phyloP scores from a whole-genome alignment of 2,113 vertebrate species.

The Mugil cephalus region DNA sequence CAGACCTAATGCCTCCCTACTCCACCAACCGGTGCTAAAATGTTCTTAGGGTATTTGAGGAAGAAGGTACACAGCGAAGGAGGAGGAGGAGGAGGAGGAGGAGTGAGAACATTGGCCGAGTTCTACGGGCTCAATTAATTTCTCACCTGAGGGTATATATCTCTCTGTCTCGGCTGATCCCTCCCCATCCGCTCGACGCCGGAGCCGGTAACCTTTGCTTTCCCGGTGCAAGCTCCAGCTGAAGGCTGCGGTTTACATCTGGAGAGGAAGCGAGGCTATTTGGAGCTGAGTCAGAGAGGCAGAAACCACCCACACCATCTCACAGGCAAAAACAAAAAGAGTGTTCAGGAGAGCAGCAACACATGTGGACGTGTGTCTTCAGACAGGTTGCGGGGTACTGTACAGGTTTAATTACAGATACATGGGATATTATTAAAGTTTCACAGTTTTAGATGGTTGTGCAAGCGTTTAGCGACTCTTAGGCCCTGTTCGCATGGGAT shows the following conservation, averaged over 20 bases:
- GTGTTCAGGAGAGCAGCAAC: not conserved
- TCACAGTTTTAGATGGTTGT: no score
- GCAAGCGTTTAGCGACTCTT: no score
- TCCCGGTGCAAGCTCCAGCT: slow-evolving; percentile 45
- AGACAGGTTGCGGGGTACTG: no score
- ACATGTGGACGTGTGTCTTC: not conserved
- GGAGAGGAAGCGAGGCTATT: slow-evolving; percentile 41
- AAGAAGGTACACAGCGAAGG: slow-evolving; percentile 12
- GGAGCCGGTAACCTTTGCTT: slow-evolving; percentile 51
- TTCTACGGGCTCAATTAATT: slow-evolving; percentile 64
- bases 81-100: no score
- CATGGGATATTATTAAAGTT: not conserved
- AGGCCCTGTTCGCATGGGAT: no score
- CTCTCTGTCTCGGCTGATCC: slow-evolving; percentile 35
- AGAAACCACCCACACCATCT: slow-evolving; percentile 35
- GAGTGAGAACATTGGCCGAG: no score
- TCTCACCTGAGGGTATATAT: slow-evolving; percentile 56
- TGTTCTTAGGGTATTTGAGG: slow-evolving; percentile 48
- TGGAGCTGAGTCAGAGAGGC: slow-evolving; percentile 48
- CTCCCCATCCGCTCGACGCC: slow-evolving; percentile 34
- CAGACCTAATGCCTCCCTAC: slow-evolving; percentile 52
- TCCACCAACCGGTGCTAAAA: slow-evolving; percentile 39
- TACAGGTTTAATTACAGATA: no score
- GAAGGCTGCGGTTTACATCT: slow-evolving; percentile 19
- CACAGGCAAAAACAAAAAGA: not conserved